A percentile compares a stretch with the other conserved stretches of the same genome.
These are phyloP conservation scores for Eptatretus burgeri DNA, from an alignment of 2,113 vertebrate species.

Conservation along the genomic window DNA sequence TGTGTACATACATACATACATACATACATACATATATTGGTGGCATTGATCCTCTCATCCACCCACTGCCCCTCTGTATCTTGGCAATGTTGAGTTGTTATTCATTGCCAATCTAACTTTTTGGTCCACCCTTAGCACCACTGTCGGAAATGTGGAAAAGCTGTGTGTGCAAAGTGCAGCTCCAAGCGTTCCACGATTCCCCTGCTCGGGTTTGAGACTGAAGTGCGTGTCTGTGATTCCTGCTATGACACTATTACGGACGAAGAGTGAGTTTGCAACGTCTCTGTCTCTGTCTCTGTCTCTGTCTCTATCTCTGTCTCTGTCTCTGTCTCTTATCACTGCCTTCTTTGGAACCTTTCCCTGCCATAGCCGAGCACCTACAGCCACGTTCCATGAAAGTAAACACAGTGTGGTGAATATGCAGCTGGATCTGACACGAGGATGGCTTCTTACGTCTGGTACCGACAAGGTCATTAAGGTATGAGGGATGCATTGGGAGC, in stretches of 20 bases:
- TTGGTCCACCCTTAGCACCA: slow-evolving; percentile 35
- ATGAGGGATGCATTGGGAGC: slow-evolving; percentile 9
- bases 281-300: background rate
- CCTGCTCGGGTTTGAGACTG: slow-evolving; percentile 87
- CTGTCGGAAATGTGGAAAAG: slow-evolving; percentile 80
- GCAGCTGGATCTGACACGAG: slow-evolving; percentile 66
- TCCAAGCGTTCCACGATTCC: slow-evolving; percentile 79
- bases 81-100: background rate
- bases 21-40: too few relatives aligned
- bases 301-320: too few relatives aligned
- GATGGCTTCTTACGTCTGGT: slow-evolving; percentile 62
- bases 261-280: slow-evolving; percentile 54
- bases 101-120: background rate
- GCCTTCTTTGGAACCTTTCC: slow-evolving; percentile 8
- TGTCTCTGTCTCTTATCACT: background rate
- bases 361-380: slow-evolving; percentile 42
- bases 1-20: too few relatives aligned
- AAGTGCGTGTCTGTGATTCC: slow-evolving; percentile 73
- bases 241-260: slow-evolving; percentile 80
- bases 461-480: slow-evolving; percentile 86
- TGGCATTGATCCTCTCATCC: too few relatives aligned
- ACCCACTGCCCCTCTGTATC: too few relatives aligned
- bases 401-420: slow-evolving; percentile 66
- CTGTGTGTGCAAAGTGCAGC: slow-evolving; percentile 74
- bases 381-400: slow-evolving; percentile 77